Evolutionary conservation across 2,113 vertebrate species (phyloP).

Genomic region (Bubo scandiacus): DNA sequence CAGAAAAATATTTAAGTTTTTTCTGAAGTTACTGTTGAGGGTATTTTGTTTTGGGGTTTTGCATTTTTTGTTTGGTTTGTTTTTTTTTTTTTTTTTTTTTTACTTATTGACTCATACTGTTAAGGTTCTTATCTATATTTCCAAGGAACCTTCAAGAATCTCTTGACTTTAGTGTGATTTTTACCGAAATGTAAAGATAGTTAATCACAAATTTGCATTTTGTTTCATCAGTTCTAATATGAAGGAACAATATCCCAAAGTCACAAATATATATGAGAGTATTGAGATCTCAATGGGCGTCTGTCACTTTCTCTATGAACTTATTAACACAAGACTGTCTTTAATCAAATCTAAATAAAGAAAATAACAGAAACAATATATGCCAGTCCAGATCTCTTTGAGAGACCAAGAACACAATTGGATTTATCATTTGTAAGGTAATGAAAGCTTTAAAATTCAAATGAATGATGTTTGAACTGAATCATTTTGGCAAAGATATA

Average conservation of each 20-base stretch:
- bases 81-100: neutral
- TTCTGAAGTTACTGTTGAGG: neutral
- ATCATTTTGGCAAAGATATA: neutral
- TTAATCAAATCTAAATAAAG: constrained; percentile 41
- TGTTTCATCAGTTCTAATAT: neutral
- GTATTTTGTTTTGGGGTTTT: too few relatives aligned
- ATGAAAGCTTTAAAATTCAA: neutral
- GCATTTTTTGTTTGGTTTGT: too few relatives aligned
- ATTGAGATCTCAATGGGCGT: neutral
- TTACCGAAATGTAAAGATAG: neutral
- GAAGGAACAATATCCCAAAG: neutral
- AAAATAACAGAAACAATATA: neutral
- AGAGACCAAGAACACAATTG: neutral
- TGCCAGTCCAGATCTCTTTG: neutral
- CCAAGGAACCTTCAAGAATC: neutral
- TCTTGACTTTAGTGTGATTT: neutral
- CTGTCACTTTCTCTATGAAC: neutral
- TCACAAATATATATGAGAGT: neutral
- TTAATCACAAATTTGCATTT: neutral
- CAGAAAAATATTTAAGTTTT: neutral
- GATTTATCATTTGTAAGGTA: neutral
- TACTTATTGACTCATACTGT: neutral
- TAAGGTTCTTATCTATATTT: neutral
- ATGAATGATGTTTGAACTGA: neutral
- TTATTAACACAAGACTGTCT: neutral